These are phyloP conservation scores for Thaumetopoea pityocampa DNA, from an alignment of 1,140 invertebrate genomes.

Conservation along the genomic window DNA sequence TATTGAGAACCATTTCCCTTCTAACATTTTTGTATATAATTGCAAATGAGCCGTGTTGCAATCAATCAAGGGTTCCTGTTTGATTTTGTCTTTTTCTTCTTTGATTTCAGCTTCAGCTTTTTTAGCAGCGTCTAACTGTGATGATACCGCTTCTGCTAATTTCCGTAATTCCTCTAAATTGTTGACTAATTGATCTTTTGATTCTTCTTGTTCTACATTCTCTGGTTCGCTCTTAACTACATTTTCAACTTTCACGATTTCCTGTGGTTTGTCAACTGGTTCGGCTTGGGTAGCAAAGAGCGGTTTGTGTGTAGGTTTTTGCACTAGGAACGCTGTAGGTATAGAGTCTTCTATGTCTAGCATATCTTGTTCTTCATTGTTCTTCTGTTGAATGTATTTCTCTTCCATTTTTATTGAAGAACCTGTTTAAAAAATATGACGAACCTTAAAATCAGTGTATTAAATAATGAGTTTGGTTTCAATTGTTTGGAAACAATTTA, in stretches of 20 bases:
- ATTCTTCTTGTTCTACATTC: constrained; percentile 44
- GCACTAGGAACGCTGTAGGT: constrained; percentile 71
- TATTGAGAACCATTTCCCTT: constrained; percentile 78
- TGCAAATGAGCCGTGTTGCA: constrained; percentile 45
- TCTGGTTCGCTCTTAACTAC: constrained; percentile 44
- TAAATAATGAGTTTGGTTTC: too few species aligned
- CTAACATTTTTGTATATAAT: constrained; percentile 57
- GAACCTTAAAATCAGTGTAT: too few species aligned
- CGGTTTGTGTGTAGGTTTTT: constrained; percentile 68
- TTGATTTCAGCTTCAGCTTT: constrained; percentile 74
- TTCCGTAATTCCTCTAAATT: constrained; percentile 76
- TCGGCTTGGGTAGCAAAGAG: constrained; percentile 56
- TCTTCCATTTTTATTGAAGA: constrained; percentile 75
- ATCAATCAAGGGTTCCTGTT: constrained; percentile 45
- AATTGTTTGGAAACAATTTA: not conserved
- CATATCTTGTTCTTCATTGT: constrained; percentile 65
- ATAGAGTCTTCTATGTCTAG: constrained; percentile 75
- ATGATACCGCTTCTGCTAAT: constrained; percentile 76
- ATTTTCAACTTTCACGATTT: constrained; percentile 63
- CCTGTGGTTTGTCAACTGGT: constrained; percentile 57
- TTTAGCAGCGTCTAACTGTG: constrained; percentile 64
- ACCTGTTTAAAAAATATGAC: constrained; percentile 32
- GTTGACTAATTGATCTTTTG: constrained; percentile 59
- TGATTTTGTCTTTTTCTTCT: constrained; percentile 65
- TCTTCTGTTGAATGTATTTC: constrained; percentile 71